Evolutionary conservation across 1,140 invertebrate species (phyloP).

Genomic region (Ptiloglossa arizonensis): DNA sequence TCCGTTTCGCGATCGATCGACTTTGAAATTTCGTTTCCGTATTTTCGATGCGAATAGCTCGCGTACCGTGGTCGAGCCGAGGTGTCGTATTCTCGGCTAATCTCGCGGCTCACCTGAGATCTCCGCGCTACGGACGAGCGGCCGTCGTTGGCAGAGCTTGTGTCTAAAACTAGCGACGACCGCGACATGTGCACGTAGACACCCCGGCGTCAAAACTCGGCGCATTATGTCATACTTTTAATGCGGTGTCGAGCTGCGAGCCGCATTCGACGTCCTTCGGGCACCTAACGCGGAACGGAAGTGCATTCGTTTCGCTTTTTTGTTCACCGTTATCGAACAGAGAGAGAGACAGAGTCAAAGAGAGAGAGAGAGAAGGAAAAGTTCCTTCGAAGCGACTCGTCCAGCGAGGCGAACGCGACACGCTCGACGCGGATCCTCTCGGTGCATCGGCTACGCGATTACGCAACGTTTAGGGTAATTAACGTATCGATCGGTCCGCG

Average conservation of each 20-base stretch:
- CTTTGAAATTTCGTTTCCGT: not conserved
- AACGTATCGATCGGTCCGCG: slow-evolving; percentile 22
- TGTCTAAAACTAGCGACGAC: slow-evolving; percentile 71
- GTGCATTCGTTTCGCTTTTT: not conserved
- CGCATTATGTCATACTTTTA: slow-evolving; percentile 72
- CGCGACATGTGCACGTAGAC: slow-evolving; percentile 74
- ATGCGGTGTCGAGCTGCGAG: slow-evolving; percentile 5
- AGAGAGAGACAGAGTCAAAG: too few relatives aligned
- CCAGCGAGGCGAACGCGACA: not conserved
- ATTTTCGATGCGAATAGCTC: not conserved
- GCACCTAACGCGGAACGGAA: not conserved
- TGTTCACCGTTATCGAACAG: too few relatives aligned
- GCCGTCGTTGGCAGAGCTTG: slow-evolving; percentile 68
- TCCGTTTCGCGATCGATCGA: not conserved
- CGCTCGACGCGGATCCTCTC: not conserved
- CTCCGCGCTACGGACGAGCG: slow-evolving; percentile 6
- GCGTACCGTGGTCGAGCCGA: not conserved
- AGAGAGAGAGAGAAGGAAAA: too few relatives aligned
- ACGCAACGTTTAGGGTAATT: slow-evolving; percentile 28
- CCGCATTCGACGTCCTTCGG: not conserved
- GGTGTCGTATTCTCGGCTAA: not conserved
- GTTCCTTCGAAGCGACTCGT: not conserved
- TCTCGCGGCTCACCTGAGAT: slow-evolving; percentile 5
- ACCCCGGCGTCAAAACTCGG: slow-evolving; percentile 77
- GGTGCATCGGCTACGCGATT: slow-evolving; percentile 1